Conservation (phyloP, 1,140 invertebrate genomes). For the Hyles euphorbiae region DNA sequence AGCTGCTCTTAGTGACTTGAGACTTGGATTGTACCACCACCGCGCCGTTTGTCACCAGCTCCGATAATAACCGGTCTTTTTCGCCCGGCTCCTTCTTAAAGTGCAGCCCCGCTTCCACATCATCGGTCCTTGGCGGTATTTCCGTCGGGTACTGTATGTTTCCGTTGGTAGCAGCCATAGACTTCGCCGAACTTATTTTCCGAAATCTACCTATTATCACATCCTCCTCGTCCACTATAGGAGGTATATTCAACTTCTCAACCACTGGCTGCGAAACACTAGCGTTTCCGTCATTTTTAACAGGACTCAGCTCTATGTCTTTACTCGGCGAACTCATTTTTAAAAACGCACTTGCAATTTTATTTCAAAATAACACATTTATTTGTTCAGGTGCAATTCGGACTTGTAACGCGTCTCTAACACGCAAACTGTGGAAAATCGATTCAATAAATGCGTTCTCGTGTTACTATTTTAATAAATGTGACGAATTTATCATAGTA, state of each 20-base stretch:
- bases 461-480: too few species aligned
- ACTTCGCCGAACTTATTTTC: constrained; percentile 73
- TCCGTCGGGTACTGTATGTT: constrained; percentile 63
- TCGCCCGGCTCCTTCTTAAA: constrained; percentile 46
- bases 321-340: constrained; percentile 56
- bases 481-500: too few species aligned
- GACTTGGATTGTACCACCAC: constrained; percentile 34
- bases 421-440: too few species aligned
- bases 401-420: neutral
- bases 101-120: constrained; percentile 59
- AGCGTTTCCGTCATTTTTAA: constrained; percentile 32
- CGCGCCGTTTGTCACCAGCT: constrained; percentile 27
- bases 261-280: constrained; percentile 14
- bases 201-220: constrained; percentile 72
- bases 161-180: constrained; percentile 72
- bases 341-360: neutral
- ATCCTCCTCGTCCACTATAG: constrained; percentile 63
- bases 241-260: constrained; percentile 33
- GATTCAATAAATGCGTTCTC: too few species aligned
- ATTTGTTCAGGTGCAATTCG: neutral
- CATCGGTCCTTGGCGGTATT: constrained; percentile 41
- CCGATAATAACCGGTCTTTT: constrained; percentile 42
- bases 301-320: constrained; percentile 61
- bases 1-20: constrained; percentile 76
- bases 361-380: neutral